A percentile compares a stretch with the other conserved stretches of the same genome.
Conservation (phyloP, 2,797 vertebrate species). For the Lepus townsendii region DNA sequence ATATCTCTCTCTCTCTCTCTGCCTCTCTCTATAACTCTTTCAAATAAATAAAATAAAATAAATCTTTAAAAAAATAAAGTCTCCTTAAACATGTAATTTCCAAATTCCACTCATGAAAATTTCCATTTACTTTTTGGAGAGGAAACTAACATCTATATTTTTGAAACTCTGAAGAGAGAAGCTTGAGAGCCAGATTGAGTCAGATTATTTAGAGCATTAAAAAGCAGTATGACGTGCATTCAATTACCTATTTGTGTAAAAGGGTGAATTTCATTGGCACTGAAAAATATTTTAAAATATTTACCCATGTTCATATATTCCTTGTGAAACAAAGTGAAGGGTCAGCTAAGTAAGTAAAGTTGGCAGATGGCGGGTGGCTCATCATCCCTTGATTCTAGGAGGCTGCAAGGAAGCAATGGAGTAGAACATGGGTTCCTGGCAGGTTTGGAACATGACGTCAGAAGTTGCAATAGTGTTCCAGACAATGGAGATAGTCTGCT, state of each 20-base stretch:
- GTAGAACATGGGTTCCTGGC: background rate
- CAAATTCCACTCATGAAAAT: background rate
- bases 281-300: slow-evolving; percentile 26
- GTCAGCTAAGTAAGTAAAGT: background rate
- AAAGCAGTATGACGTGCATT: background rate
- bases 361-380: background rate
- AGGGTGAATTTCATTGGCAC: slow-evolving; percentile 3
- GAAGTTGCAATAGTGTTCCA: background rate
- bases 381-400: background rate
- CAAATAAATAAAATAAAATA: too few relatives aligned
- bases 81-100: slow-evolving; percentile 6
- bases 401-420: background rate
- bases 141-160: background rate
- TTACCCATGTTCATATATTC: background rate
- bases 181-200: background rate
- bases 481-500: background rate
- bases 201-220: background rate
- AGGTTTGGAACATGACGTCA: background rate
- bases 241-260: background rate
- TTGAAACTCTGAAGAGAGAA: background rate
- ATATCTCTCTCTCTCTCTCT: too few relatives aligned
- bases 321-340: background rate
- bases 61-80: background rate
- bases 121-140: background rate
- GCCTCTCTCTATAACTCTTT: too few relatives aligned